A percentile compares a stretch with the other conserved stretches of the same genome.
phyloP scores from a whole-genome alignment of 2,888 invertebrate species.

The Tortricodes alternella region DNA sequence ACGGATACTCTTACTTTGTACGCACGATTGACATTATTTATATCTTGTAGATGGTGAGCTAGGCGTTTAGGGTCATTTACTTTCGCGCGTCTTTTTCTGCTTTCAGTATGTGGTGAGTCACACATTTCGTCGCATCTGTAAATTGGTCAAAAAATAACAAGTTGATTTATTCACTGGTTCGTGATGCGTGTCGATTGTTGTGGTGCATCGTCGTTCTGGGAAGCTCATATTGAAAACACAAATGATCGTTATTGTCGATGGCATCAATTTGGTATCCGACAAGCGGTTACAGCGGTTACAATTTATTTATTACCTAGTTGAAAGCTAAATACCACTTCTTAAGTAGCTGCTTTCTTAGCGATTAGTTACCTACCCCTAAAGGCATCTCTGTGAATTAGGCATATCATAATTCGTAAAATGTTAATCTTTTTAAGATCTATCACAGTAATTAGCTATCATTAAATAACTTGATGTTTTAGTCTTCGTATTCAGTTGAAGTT shows the following conservation, averaged over 20 bases:
- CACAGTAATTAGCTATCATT: too few species aligned
- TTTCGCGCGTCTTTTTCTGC: slow-evolving; percentile 54
- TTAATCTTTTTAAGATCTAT: too few species aligned
- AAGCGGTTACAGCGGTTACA: too few species aligned
- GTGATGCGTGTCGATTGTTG: neutral
- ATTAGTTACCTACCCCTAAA: too few species aligned
- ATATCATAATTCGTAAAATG: too few species aligned
- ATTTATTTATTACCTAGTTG: too few species aligned
- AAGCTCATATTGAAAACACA: slow-evolving; percentile 52
- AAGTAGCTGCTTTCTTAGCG: too few species aligned
- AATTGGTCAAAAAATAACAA: neutral
- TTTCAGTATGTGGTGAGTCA: slow-evolving; percentile 43
- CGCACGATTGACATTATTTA: slow-evolving; percentile 69
- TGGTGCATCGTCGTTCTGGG: slow-evolving; percentile 30
- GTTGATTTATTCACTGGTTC: slow-evolving; percentile 1
- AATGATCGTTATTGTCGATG: slow-evolving; percentile 28
- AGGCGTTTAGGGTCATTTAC: slow-evolving; percentile 72
- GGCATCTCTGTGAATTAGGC: too few species aligned
- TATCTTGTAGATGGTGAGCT: slow-evolving; percentile 63
- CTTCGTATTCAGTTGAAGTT: too few species aligned
- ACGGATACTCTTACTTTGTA: slow-evolving; percentile 48
- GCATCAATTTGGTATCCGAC: too few species aligned
- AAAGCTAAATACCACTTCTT: too few species aligned
- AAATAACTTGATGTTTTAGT: too few species aligned
- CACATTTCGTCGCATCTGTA: slow-evolving; percentile 4